Base-by-base conservation (phyloP, 2,888 invertebrate genomes). In the Nysson spinosus region DNA sequence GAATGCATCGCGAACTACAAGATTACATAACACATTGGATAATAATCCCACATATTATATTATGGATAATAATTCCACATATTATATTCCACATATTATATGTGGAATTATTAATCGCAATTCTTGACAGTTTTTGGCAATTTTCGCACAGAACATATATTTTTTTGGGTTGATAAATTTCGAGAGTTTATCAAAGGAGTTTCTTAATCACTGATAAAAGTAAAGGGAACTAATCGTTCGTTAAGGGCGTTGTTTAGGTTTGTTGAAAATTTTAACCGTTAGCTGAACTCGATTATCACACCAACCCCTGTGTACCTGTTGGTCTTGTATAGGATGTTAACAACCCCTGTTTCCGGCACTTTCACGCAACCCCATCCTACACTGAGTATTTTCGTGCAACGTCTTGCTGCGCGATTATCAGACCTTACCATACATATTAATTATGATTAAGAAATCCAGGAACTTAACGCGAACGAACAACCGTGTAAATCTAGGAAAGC, bases 241-340 rank as follows among this genome's bases (percentile, higher is more conserved):
- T 64, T 49, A 61, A 32, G 32, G 47, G 16, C 39, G 51, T 16
- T 17, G 12, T 42, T 37, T 39, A 7, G 14, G 14, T 9, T n/a
- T 12, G 50, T 16, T 51, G 19, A 14, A 46, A 66, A 66, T 65
- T n/a, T n/a, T n/a, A n/a, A n/a, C n/a, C 57, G 57, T 57, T 64
- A 65, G 64, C 65, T 20, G 22, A 17, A 32, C 35, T 20, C 37
- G 32, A 50, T 64, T 57, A 64, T 66, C 65, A 26, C 47, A 37
- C 20, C 39, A 22, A 39, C 30, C 20, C 32, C 3, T 26, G 44
- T 16, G 20, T 54, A 54, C 46, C 46, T 51, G 44, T 20, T 40
- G 37, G 34, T 16, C 7, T 66, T 60, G 40, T 46, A 24, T 44
- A 30, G 24, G 20, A 46, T 22, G 67, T 60, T 66, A 67, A 58